Evolutionary conservation across 2,888 invertebrate genomes (phyloP).

Genomic region (Cryptocephalus primarius): DNA sequence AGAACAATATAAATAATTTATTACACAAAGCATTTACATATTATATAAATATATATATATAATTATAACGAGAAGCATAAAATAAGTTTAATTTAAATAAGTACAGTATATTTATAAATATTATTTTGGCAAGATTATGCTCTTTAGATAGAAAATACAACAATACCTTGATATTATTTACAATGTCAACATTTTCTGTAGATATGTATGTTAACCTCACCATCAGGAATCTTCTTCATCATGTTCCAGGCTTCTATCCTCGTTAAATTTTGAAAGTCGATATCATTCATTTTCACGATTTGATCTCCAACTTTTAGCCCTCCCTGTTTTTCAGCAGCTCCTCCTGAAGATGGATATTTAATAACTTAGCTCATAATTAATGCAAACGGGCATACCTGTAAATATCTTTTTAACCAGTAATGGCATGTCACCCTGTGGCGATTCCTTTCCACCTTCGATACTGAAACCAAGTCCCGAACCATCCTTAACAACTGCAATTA

Average conservation of each 20-base stretch:
- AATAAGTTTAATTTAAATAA: slow-evolving; percentile 15
- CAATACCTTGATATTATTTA: background rate
- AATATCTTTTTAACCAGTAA: slow-evolving; percentile 88
- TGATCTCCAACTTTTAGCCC: slow-evolving; percentile 78
- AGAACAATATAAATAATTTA: slow-evolving; percentile 23
- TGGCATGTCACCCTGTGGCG: slow-evolving; percentile 80
- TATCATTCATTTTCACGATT: slow-evolving; percentile 71
- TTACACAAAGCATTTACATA: slow-evolving; percentile 21
- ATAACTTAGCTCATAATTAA: background rate
- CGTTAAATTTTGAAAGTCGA: slow-evolving; percentile 72
- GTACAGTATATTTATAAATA: slow-evolving; percentile 7
- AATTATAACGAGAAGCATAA: slow-evolving; percentile 19
- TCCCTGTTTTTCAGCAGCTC: slow-evolving; percentile 80
- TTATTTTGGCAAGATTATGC: slow-evolving; percentile 17
- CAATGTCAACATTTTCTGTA: slow-evolving; percentile 15
- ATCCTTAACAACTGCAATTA: slow-evolving; percentile 53
- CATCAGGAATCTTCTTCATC: slow-evolving; percentile 81
- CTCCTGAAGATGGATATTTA: slow-evolving; percentile 46
- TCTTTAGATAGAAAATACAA: background rate
- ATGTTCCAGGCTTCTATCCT: slow-evolving; percentile 91
- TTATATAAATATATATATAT: slow-evolving; percentile 24
- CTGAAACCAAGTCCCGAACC: slow-evolving; percentile 90
- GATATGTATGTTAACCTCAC: slow-evolving; percentile 40
- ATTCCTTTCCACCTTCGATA: slow-evolving; percentile 86
- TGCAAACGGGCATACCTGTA: slow-evolving; percentile 52